A percentile compares a stretch with the other conserved stretches of the same genome.
Evolutionary conservation across 2,888 invertebrate species (phyloP).

Genomic region (Spatulosminthurus flaviceps): DNA sequence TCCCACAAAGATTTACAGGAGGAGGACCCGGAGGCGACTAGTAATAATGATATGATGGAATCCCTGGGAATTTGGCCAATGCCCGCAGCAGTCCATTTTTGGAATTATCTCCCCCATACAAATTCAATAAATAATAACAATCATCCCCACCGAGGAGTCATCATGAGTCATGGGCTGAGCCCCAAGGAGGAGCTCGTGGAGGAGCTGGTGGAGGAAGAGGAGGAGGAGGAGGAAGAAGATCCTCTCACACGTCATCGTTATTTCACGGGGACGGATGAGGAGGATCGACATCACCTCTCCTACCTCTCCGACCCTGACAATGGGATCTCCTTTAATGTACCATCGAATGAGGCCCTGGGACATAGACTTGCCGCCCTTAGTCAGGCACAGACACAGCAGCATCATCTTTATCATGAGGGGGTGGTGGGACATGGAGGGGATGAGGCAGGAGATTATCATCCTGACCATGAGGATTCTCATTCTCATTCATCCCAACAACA

Average conservation of each 20-base stretch:
- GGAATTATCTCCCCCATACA: slow-evolving; percentile 43
- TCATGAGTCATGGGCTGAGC: not conserved
- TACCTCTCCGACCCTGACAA: slow-evolving; percentile 41
- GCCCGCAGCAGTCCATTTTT: slow-evolving; percentile 34
- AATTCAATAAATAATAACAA: slow-evolving; percentile 27
- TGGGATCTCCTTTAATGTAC: slow-evolving; percentile 24
- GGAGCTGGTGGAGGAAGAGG: not conserved
- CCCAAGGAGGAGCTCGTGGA: not conserved
- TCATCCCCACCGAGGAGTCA: not conserved
- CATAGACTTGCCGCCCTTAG: slow-evolving; percentile 42
- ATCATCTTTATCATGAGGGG: not conserved
- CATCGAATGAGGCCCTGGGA: slow-evolving; percentile 38
- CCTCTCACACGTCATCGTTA: not conserved
- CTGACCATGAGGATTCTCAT: not conserved
- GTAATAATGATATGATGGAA: not conserved
- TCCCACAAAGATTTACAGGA: no score
- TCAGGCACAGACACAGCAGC: slow-evolving; percentile 12
- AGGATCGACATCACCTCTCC: slow-evolving; percentile 34
- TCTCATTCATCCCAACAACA: slow-evolving; percentile 24
- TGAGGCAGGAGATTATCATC: not conserved
- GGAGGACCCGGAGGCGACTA: not conserved
- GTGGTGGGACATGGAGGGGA: no score
- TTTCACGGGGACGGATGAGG: not conserved
- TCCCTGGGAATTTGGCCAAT: slow-evolving; percentile 23
- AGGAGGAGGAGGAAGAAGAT: not conserved